Evolutionary conservation across 2,888 invertebrate genomes (phyloP), one percentile per base, ranked within the genome.

Genomic region (Sphaerophoria rueppellii): DNA sequence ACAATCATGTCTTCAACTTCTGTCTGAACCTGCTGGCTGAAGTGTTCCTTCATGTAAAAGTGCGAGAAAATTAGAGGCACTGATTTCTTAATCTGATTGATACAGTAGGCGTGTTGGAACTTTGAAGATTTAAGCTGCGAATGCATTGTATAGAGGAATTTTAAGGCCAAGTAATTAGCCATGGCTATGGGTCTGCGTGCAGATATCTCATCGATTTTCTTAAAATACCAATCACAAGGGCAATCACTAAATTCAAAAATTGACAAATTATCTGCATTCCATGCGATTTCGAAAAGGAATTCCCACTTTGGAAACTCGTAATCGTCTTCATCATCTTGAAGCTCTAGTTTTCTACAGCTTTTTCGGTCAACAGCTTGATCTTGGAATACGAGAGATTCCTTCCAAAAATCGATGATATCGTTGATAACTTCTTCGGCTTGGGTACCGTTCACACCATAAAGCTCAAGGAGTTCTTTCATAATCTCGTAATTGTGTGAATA

Each of bases 161-260:
- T 88, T 82, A 91, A 81, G 32, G 91, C 88, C 65, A 91, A 80
- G 65, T 91, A 91, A 77, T 91, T 91, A 11, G 91, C 91, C 7
- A 89, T 89, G 0, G 90, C 89, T 40, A 87, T 75, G 14, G 88
- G 87, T 6, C 88, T 88, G 24, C 87, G 87, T 1, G 48, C 65
- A n/a, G 89, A 90, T 40, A 90, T 87, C 43, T 86, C 80, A 32
- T 90, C 85, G 48, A 91, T 72, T 54, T 89, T 87, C 9, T 46
- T 34, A 40, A 91, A 91, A 46, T 87, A 89, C 52, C 61, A 88
- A 12, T 87, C 70, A 37, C 91, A 91, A 4, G 87, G 89, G 2
- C 46, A 72, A n/a, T 82, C 79, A 12, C 72, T 83, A 0, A 32
- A 5, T 11, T 34, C 63, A 4, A 34, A 48, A 5, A 34, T 11